Evolutionary conservation across 2,113 vertebrate genomes (phyloP).

Genomic region (Sinocyclocheilus anshuiensis): DNA sequence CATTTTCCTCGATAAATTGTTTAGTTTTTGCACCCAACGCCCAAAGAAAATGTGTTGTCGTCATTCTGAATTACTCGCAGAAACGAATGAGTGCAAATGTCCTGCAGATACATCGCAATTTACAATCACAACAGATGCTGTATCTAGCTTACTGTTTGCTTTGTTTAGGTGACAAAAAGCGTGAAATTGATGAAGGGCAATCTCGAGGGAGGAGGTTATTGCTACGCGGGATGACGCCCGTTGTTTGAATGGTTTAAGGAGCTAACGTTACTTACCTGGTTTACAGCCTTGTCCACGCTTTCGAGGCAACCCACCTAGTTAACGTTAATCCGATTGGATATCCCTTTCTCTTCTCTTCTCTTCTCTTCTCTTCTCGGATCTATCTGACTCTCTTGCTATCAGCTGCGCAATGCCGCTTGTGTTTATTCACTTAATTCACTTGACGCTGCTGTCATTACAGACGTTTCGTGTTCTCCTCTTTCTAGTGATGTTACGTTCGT

Average conservation of each 20-base stretch:
- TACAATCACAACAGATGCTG: slow-evolving; percentile 7
- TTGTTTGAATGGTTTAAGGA: slow-evolving; percentile 50
- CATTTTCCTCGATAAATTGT: background rate
- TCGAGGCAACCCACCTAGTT: slow-evolving; percentile 44
- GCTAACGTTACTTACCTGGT: slow-evolving; percentile 68
- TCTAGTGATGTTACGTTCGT: no score
- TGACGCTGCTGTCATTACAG: slow-evolving; percentile 65
- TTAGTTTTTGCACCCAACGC: slow-evolving; percentile 22
- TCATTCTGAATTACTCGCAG: slow-evolving; percentile 7
- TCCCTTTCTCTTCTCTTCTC: slow-evolving; percentile 57
- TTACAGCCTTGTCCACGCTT: slow-evolving; percentile 57
- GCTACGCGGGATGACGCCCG: slow-evolving; percentile 65
- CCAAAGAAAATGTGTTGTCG: slow-evolving; percentile 26
- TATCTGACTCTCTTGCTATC: slow-evolving; percentile 55
- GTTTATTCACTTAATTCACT: slow-evolving; percentile 49
- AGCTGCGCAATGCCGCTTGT: slow-evolving; percentile 53
- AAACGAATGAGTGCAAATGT: background rate
- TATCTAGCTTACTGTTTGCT: background rate
- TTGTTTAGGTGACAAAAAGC: background rate
- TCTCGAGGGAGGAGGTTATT: slow-evolving; percentile 35
- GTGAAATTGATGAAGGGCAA: slow-evolving; percentile 34
- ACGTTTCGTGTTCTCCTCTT: slow-evolving; percentile 21
- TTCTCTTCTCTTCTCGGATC: no score
- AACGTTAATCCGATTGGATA: slow-evolving; percentile 26
- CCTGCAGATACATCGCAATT: background rate